A percentile compares a stretch with the other conserved stretches of the same genome.
Conservation (phyloP, 2,888 invertebrate species). For the Drosophila niveifrons region DNA sequence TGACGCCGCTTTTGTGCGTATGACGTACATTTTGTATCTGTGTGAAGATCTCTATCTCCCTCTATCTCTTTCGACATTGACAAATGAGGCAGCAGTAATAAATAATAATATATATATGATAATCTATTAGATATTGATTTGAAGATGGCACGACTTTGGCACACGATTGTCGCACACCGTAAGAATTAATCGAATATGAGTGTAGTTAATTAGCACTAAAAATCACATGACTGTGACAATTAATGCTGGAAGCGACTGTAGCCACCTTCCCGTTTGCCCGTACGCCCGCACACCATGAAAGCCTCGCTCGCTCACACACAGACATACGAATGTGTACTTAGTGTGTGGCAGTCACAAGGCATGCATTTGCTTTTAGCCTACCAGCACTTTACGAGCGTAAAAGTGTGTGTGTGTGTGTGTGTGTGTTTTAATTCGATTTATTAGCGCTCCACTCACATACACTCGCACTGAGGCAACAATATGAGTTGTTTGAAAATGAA, state of each 20-base stretch:
- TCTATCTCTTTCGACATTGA: conserved; percentile 23
- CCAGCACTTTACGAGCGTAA: conserved; percentile 25
- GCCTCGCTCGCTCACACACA: neutral
- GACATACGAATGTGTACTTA: neutral
- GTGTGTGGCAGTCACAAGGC: conserved; percentile 16
- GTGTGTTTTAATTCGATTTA: conserved; percentile 70
- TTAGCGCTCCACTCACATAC: conserved; percentile 41
- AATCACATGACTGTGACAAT: conserved; percentile 72
- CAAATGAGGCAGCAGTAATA: conserved; percentile 18
- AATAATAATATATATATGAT: neutral
- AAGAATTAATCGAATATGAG: conserved; percentile 35
- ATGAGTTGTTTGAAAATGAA: conserved; percentile 38
- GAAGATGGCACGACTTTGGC: conserved; percentile 11
- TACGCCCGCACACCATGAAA: conserved; percentile 5
- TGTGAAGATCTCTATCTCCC: neutral
- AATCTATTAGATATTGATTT: conserved; percentile 2
- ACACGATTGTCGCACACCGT: conserved; percentile 15
- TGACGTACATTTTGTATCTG: conserved; percentile 35
- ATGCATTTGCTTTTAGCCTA: conserved; percentile 29
- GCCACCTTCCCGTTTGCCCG: conserved; percentile 28
- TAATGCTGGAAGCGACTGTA: conserved; percentile 53
- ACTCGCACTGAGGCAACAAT: conserved; percentile 14
- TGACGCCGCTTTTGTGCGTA: conserved; percentile 20
- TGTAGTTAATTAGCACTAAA: conserved; percentile 62
- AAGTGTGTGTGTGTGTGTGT: conserved; percentile 48